Percentiles rank a stretch among this genome's conserved stretches.
Conservation (phyloP, 2,797 vertebrate genomes). For the Lerista edwardsae region DNA sequence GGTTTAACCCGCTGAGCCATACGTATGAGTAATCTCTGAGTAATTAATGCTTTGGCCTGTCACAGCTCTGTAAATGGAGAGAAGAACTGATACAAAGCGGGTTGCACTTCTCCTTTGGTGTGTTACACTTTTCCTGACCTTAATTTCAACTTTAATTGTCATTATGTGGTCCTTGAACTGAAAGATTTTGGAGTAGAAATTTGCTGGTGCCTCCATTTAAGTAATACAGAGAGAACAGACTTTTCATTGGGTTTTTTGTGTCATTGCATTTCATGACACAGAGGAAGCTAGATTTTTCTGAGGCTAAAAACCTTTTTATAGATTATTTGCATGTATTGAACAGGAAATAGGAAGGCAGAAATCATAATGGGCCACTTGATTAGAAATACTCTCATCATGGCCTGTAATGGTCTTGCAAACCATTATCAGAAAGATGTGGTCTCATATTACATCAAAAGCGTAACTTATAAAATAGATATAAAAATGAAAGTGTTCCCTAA, state of each 20-base stretch:
- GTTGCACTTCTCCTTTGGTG: background rate
- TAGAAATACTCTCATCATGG: constrained; percentile 7
- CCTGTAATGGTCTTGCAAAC: background rate
- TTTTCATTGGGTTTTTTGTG: too few species aligned
- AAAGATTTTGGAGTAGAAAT: background rate
- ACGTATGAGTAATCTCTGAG: too few species aligned
- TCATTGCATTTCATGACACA: background rate
- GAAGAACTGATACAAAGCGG: background rate
- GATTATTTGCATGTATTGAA: background rate
- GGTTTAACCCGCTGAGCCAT: too few species aligned
- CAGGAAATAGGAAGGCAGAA: background rate
- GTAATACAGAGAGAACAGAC: background rate
- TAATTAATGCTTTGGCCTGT: background rate
- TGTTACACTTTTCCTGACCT: background rate
- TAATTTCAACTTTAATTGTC: background rate
- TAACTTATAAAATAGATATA: background rate
- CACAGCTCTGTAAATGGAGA: background rate
- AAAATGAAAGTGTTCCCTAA: background rate
- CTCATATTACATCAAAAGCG: background rate
- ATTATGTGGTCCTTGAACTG: background rate
- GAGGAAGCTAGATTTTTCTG: background rate
- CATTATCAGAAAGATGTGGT: background rate
- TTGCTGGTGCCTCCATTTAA: background rate
- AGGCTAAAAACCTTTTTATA: background rate
- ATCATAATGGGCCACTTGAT: background rate